A percentile compares a stretch with the other conserved stretches of the same genome.
These are phyloP conservation scores for Capreolus pygargus DNA, from an alignment of 2,113 vertebrate species.

Conservation along the genomic window DNA sequence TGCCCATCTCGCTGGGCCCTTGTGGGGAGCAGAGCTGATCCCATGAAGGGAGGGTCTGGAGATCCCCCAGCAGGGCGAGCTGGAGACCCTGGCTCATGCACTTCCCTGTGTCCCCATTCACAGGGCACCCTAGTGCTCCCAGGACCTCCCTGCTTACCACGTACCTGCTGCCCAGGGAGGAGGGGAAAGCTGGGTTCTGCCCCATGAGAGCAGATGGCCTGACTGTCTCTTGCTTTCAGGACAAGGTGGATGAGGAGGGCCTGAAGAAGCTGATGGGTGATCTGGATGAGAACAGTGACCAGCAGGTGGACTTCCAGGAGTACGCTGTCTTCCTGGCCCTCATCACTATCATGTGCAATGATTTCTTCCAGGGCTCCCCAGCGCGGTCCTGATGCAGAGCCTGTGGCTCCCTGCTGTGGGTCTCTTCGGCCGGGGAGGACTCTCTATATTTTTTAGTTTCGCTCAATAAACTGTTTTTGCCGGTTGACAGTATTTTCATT, in stretches of 20 bases:
- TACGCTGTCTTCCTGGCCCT: constrained; percentile 14
- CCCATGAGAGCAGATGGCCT: not conserved
- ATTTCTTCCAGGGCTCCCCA: constrained; percentile 43
- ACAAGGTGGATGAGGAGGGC: constrained; percentile 42
- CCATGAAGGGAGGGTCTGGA: not conserved
- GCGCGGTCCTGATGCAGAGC: not conserved
- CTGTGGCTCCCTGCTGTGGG: fast-evolving
- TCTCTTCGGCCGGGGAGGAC: not conserved
- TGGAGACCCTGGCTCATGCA: not conserved
- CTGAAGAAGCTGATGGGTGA: constrained; percentile 43
- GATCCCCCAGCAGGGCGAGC: not conserved
- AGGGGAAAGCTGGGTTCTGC: not conserved
- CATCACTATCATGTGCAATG: not conserved
- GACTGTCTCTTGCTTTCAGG: constrained; percentile 1
- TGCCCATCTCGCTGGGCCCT: not conserved
- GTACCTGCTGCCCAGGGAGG: not conserved
- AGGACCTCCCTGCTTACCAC: not conserved
- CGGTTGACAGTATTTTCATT: not conserved
- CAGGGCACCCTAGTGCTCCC: not conserved
- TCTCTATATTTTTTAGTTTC: not conserved
- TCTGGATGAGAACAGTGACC: constrained; percentile 50
- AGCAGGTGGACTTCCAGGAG: constrained; percentile 65
- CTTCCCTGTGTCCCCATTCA: not conserved
- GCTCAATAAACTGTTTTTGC: constrained; percentile 32
- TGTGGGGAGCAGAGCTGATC: not conserved